A percentile compares a stretch with the other conserved stretches of the same genome.
Conservation (phyloP, 2,113 vertebrate genomes). For the Elephantulus edwardii region DNA sequence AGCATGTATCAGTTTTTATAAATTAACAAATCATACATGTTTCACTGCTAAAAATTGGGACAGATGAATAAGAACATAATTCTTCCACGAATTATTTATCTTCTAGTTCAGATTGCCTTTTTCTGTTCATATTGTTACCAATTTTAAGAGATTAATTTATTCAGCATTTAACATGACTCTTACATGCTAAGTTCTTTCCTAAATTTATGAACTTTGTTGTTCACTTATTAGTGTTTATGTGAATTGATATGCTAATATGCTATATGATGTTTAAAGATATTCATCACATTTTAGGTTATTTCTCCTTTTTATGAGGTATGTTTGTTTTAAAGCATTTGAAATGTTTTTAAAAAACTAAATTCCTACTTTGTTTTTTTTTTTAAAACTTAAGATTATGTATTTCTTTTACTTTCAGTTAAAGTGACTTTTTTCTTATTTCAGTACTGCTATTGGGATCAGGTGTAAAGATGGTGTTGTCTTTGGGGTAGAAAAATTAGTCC, state of each 20-base stretch:
- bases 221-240: background rate
- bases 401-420: constrained; percentile 54
- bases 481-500: constrained; percentile 97
- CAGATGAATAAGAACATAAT: background rate
- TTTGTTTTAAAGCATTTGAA: constrained; percentile 35
- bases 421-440: constrained; percentile 78
- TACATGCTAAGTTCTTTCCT: background rate
- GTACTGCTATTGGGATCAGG: constrained; percentile 97
- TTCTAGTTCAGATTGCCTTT: constrained; percentile 35
- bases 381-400: background rate
- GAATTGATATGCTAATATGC: background rate
- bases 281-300: background rate
- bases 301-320: constrained; percentile 20
- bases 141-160: constrained; percentile 17
- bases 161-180: background rate
- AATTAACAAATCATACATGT: background rate
- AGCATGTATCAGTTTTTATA: too few relatives aligned
- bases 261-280: background rate
- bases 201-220: constrained; percentile 19
- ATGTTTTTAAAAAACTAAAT: constrained; percentile 26
- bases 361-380: background rate
- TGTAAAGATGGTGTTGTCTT: constrained; percentile 99
- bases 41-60: constrained; percentile 33
- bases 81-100: background rate
- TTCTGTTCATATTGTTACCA: background rate